phyloP scores from a whole-genome alignment of 2,888 invertebrate genomes.

The Tetrapedia diversipes region DNA sequence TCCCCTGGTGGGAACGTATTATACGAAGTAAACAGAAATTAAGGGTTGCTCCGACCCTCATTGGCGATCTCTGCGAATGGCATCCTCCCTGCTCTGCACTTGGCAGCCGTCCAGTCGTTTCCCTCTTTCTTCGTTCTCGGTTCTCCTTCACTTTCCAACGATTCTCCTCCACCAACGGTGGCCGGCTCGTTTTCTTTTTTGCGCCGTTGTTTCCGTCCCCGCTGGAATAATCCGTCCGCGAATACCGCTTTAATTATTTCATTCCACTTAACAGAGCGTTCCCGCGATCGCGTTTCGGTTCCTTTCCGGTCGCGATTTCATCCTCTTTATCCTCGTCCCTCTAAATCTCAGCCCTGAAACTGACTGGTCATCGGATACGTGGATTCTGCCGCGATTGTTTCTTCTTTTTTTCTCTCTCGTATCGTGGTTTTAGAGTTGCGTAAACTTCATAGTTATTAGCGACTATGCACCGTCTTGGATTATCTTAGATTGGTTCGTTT shows the following conservation, averaged over 20 bases:
- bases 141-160: slow-evolving; percentile 41
- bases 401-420: not conserved
- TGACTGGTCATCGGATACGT: no score
- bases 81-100: slow-evolving; percentile 50
- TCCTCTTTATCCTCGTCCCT: slow-evolving; percentile 50
- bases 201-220: slow-evolving; percentile 24
- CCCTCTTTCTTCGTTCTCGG: slow-evolving; percentile 48
- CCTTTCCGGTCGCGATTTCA: slow-evolving; percentile 52
- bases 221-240: slow-evolving; percentile 59
- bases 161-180: slow-evolving; percentile 25
- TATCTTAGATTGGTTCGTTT: no score
- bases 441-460: no score
- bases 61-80: slow-evolving; percentile 59
- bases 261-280: slow-evolving; percentile 64
- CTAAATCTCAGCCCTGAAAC: no score
- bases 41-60: slow-evolving; percentile 55
- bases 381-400: slow-evolving; percentile 10
- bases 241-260: slow-evolving; percentile 68
- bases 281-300: slow-evolving; percentile 56
- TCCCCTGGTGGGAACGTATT: slow-evolving; percentile 13
- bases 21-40: slow-evolving; percentile 60
- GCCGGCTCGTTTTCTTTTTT: slow-evolving; percentile 22
- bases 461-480: no score
- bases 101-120: slow-evolving; percentile 62
- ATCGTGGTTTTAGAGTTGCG: no score